These are phyloP conservation scores for Calidris pygmaea DNA, from an alignment of 2,113 vertebrate species.

Conservation along the genomic window DNA sequence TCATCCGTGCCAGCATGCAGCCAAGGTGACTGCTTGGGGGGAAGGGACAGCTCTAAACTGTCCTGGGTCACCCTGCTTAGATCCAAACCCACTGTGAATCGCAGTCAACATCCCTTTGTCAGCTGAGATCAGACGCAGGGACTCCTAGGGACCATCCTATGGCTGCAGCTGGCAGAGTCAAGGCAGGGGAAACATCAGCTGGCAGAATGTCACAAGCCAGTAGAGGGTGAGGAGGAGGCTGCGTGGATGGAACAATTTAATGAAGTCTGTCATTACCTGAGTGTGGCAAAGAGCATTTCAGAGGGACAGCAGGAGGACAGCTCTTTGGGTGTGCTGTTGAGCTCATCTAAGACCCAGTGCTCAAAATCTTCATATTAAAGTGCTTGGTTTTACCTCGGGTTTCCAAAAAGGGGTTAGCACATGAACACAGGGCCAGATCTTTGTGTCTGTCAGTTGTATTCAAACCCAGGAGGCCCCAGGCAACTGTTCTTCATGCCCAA, in stretches of 20 bases:
- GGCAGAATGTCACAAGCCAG: neutral
- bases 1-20: rapidly evolving
- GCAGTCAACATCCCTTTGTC: neutral
- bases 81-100: neutral
- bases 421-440: neutral
- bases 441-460: neutral
- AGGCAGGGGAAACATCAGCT: neutral
- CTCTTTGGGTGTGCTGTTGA: neutral
- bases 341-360: neutral
- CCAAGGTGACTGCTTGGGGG: neutral
- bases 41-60: neutral
- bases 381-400: neutral
- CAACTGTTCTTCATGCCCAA: neutral
- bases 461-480: neutral
- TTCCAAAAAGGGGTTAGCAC: neutral
- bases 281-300: neutral
- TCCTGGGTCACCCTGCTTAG: neutral
- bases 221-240: neutral
- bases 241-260: neutral
- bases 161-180: neutral
- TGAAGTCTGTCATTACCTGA: neutral
- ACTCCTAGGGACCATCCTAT: neutral
- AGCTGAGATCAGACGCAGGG: neutral
- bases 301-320: neutral
- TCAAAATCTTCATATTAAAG: neutral